Base-by-base conservation (phyloP, 2,797 vertebrate species). In the Antennarius maculatus region DNA sequence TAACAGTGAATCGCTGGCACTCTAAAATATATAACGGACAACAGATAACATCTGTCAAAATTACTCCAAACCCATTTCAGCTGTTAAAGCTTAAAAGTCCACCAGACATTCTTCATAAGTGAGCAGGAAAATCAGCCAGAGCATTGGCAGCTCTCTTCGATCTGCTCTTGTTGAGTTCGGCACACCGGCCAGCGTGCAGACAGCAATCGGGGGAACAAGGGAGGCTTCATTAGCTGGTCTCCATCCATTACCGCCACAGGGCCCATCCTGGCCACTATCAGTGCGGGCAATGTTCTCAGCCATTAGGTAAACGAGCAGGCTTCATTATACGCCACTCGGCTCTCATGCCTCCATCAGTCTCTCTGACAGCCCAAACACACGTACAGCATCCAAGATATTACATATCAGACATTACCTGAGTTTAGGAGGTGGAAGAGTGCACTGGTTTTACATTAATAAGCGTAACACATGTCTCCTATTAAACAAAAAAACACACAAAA, bases 261-360 rank as follows among this genome's bases (percentile, higher is more conserved):
- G 77, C 86, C 79, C 76, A 85, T 80, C 81, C 82, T 65, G 80
- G 88, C 87, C 73, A 57, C 91, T 91, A 86, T 91, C 88, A 81
- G 85, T 61, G 77, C 65, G 65, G 87, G 83, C 91, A 86, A 82
- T 91, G 87, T 92, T 89, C 85, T 88, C 86, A 80, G 89, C 91
- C 90, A 93, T 94, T 93, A 94, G 85, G 89, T 89, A 92, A 94
- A 93, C 86, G 88, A 93, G 91, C 81, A 37, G 85, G 85, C 86
- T 90, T 90, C 89, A 89, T 92, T 91, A 92, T 62, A 68, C 77
- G 77, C 75, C 82, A 74, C 84, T 89, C 68, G 62, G 77, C 76
- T 79, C 62, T 77, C 66, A 1, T 63, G 51, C 73, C 69, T 74
- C 74, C 83, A 86, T 90, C 73, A 70, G 83, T 90, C 86, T 91